Evolutionary conservation across 1,140 invertebrate genomes (phyloP).

Genomic region (Pinna nobilis): DNA sequence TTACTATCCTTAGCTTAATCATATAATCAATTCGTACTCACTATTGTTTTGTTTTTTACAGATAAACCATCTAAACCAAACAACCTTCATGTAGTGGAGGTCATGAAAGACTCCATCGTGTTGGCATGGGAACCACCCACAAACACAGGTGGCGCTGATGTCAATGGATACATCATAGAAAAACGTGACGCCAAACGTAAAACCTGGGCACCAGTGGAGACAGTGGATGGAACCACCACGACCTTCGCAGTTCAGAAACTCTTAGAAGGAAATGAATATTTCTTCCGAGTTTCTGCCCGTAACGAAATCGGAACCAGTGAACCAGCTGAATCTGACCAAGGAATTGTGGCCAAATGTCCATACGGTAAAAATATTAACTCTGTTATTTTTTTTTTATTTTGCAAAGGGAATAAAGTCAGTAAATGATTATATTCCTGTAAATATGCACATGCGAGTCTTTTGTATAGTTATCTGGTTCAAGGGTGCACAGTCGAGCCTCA

Average conservation of each 20-base stretch:
- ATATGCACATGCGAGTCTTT: no score
- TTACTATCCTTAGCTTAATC: no score
- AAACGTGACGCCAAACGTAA: slow-evolving; percentile 95
- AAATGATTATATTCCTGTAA: no score
- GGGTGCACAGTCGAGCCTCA: no score
- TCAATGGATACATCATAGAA: slow-evolving; percentile 90
- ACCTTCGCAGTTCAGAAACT: slow-evolving; percentile 83
- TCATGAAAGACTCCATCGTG: slow-evolving; percentile 71
- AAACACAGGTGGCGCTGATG: slow-evolving; percentile 86
- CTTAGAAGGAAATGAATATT: slow-evolving; percentile 91
- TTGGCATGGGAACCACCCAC: slow-evolving; percentile 86
- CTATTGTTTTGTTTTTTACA: slow-evolving; percentile 60
- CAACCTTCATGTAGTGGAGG: slow-evolving; percentile 76
- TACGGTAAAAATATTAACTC: slow-evolving; percentile 59
- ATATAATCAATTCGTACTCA: no score
- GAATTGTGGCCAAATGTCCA: slow-evolving; percentile 71
- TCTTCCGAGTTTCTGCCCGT: slow-evolving; percentile 92
- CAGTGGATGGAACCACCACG: slow-evolving; percentile 56
- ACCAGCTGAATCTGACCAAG: slow-evolving; percentile 86
- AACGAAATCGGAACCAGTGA: slow-evolving; percentile 87
- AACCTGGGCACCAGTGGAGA: slow-evolving; percentile 87
- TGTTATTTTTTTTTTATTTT: not conserved
- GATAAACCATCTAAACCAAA: slow-evolving; percentile 94
- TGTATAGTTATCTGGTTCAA: no score
- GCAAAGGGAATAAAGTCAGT: not conserved